Evolutionary conservation across 2,797 vertebrate genomes (phyloP).

Genomic region (Sebastes matsubarae): DNA sequence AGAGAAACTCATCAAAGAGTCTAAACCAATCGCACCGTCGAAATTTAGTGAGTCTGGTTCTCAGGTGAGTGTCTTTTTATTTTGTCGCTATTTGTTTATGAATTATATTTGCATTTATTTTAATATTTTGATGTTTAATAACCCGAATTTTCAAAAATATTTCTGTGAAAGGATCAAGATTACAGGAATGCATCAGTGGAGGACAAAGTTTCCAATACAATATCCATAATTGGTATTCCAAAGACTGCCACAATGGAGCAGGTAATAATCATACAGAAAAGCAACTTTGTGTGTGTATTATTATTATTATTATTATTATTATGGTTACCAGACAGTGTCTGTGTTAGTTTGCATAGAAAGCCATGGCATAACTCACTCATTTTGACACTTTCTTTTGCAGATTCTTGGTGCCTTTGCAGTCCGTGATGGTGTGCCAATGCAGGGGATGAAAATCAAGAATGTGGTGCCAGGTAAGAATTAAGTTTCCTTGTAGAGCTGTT

Average conservation of each 20-base stretch:
- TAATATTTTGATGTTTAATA: constrained; percentile 17
- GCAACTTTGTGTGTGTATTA: neutral
- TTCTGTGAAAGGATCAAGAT: constrained; percentile 84
- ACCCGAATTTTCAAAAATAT: constrained; percentile 30
- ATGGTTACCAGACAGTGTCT: neutral
- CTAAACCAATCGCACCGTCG: constrained; percentile 77
- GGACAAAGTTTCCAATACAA: constrained; percentile 90
- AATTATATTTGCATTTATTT: neutral
- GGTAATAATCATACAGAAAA: constrained; percentile 76
- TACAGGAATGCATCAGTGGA: constrained; percentile 85
- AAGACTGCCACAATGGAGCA: constrained; percentile 96
- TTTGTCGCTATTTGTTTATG: neutral
- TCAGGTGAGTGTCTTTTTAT: constrained; percentile 70
- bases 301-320: neutral
- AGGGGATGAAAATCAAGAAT: constrained; percentile 85
- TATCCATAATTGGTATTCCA: constrained; percentile 93
- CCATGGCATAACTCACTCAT: neutral
- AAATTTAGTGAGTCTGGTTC: constrained; percentile 80
- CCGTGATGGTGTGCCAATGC: constrained; percentile 82
- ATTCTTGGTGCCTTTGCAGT: constrained; percentile 84
- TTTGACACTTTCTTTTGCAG: constrained; percentile 55
- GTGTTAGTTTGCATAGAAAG: neutral
- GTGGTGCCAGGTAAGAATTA: constrained; percentile 85
- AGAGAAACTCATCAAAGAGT: constrained; percentile 84
- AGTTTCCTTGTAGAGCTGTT: constrained; percentile 52